Conservation (phyloP, 2,797 vertebrate species). For the Sebastes hubbsi region DNA sequence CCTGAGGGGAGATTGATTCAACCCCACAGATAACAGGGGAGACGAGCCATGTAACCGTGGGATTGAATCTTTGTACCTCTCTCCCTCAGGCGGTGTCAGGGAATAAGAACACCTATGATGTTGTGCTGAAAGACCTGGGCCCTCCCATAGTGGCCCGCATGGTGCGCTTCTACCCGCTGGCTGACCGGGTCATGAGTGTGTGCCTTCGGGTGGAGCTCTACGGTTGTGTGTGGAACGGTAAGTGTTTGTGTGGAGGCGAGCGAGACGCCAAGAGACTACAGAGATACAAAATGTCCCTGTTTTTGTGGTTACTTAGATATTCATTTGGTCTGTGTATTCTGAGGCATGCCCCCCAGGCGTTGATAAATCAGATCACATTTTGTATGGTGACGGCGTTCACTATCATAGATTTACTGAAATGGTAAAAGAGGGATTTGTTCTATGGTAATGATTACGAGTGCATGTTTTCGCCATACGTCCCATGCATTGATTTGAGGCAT, state of each 20-base stretch:
- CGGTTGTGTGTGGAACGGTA: constrained; percentile 93
- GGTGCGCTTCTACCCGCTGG: constrained; percentile 91
- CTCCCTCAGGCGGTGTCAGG: constrained; percentile 88
- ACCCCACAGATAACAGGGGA: constrained; percentile 3
- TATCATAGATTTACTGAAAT: constrained; percentile 12
- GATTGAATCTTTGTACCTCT: constrained; percentile 38
- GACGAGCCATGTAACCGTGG: not conserved
- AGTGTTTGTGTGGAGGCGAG: constrained; percentile 22
- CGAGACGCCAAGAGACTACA: not conserved
- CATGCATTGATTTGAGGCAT: constrained; percentile 16
- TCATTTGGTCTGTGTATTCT: constrained; percentile 14
- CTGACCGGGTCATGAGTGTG: constrained; percentile 95
- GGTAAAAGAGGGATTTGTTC: not conserved
- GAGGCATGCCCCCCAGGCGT: not conserved
- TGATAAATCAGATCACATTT: constrained; percentile 22
- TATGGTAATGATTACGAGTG: constrained; percentile 49
- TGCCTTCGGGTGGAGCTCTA: constrained; percentile 97
- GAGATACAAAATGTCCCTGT: not conserved
- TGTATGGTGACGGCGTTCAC: not conserved
- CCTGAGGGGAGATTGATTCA: constrained; percentile 26
- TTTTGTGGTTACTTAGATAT: not conserved
- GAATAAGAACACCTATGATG: constrained; percentile 92
- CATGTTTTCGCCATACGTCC: constrained; percentile 19
- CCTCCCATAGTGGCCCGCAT: constrained; percentile 90
- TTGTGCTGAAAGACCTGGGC: constrained; percentile 93